Evolutionary conservation across 2,888 invertebrate genomes (phyloP).

Genomic region (Pollenia labialis): DNA sequence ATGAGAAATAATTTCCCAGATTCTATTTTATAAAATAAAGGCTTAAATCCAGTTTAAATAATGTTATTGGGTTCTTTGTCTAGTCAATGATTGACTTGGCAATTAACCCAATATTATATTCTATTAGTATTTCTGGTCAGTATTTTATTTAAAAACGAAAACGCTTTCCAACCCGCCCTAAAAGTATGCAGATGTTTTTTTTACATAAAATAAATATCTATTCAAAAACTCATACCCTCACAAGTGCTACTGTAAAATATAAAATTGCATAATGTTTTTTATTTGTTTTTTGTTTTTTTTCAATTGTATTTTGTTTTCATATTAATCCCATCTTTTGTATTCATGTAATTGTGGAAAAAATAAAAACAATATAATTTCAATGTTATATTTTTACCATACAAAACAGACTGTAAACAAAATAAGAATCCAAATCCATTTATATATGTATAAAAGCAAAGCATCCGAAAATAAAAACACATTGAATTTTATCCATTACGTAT

Average conservation of each 20-base stretch:
- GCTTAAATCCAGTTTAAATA: no score
- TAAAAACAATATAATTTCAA: constrained; percentile 54
- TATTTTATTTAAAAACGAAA: background rate
- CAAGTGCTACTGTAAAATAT: constrained; percentile 18
- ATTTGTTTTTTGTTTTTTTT: constrained; percentile 2
- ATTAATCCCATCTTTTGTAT: constrained; percentile 14
- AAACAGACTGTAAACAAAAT: constrained; percentile 49
- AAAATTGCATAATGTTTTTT: constrained; percentile 29
- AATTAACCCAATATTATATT: no score
- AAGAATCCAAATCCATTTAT: constrained; percentile 13
- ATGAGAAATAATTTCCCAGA: no score
- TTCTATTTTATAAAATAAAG: no score
- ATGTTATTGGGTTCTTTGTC: no score
- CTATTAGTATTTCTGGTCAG: background rate
- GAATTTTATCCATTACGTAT: constrained; percentile 9
- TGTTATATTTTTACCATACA: constrained; percentile 57
- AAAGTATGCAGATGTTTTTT: constrained; percentile 7
- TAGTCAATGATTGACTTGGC: no score
- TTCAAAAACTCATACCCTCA: background rate
- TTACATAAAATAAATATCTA: background rate
- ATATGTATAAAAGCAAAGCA: background rate
- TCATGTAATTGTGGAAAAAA: constrained; percentile 10
- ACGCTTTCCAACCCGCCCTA: background rate
- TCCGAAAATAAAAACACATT: constrained; percentile 4
- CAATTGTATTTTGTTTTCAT: background rate